A percentile compares a stretch with the other conserved stretches of the same genome.
Conservation (phyloP, 1,140 invertebrate genomes). For the Diorhabda carinulata region DNA sequence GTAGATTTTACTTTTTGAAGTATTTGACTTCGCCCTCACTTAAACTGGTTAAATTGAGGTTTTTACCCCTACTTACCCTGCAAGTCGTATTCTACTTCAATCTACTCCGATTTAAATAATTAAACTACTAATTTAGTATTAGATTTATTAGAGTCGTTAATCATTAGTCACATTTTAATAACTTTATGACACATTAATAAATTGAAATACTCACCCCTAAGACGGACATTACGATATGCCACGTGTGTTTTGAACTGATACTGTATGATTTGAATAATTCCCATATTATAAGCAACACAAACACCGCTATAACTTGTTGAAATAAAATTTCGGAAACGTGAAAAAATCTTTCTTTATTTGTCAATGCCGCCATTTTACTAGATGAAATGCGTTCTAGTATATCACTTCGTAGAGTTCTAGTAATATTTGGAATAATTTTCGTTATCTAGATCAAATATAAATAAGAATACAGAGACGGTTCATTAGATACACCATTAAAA, state of each 20-base stretch:
- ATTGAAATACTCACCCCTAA: constrained; percentile 9
- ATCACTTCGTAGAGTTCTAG: no score
- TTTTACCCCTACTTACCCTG: background rate
- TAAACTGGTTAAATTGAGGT: background rate
- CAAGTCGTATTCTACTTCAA: no score
- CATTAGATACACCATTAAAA: no score
- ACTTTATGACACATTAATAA: no score
- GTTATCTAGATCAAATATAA: no score
- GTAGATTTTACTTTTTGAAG: no score
- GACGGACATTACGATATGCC: constrained; percentile 11
- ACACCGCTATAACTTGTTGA: constrained; percentile 11
- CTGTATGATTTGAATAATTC: constrained; percentile 6
- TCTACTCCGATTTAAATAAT: background rate
- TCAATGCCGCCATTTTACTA: background rate
- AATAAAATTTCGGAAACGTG: constrained; percentile 8
- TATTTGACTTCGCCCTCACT: no score
- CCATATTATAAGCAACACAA: constrained; percentile 8
- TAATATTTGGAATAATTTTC: no score
- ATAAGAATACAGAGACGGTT: no score
- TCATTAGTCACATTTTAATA: no score
- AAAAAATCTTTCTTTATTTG: background rate
- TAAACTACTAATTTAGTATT: background rate
- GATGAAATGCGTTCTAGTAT: background rate
- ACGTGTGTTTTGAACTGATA: background rate
- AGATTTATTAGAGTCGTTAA: background rate